Base-by-base conservation (phyloP, 2,888 invertebrate genomes). In the Odontomyia ornata region DNA sequence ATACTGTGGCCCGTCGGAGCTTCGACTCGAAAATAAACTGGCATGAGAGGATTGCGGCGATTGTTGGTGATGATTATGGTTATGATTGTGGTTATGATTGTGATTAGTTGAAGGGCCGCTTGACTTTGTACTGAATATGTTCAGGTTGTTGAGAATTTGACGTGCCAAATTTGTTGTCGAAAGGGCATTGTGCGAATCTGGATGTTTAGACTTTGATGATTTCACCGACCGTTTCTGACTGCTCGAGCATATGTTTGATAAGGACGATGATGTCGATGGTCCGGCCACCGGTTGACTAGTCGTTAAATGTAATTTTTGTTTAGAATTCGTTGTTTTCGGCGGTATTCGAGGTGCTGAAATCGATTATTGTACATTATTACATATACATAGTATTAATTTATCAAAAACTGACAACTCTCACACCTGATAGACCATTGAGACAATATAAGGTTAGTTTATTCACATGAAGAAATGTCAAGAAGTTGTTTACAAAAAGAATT, bases 71-170 rank as follows among this genome's bases (percentile, higher is more conserved):
- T 28, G 80, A 23, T 43, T 46, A 11, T 65, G 30, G n/a, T 23
- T 28, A 30, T 57, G 18, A 25, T 78, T 21, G 80, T 78, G 77
- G 79, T 60, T 77, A 76, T 80, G 76, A 52, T 76, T 36, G n/a
- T 77, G 78, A 43, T 57, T 27, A 28, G 80, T 27, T 78, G 43
- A 25, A 78, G 78, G 71, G 67, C 78, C 21, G 57, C 36, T 25
- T n/a, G 73, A 30, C 65, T 82, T 81, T 52, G 84, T 85, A 75
- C 87, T 84, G 77, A 95, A 95, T 85, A 95, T 95, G 83, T 95
- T 94, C 47, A 94, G 87, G 84, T 93, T 94, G 84, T 92, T 93
- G 79, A 95, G 87, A 83, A 95, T 93, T 82, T 94, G 93, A 43
- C 94, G 88, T 1, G 93, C 93, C 62, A 95, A 90, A 84, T 92